Conservation (phyloP, 2,113 vertebrate genomes). For the Strix uralensis region DNA sequence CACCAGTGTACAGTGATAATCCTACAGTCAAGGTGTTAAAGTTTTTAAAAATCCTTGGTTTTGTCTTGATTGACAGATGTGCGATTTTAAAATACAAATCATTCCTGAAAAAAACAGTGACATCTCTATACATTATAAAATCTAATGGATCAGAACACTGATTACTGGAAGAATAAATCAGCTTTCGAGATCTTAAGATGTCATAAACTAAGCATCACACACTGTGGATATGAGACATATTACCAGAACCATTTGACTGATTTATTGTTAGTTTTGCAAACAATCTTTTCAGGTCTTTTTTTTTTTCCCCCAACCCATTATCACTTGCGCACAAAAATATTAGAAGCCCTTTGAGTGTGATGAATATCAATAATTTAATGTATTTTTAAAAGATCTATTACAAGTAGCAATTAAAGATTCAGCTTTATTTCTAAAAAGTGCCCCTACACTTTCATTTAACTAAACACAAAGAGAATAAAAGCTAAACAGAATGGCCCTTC, state of each 20-base stretch:
- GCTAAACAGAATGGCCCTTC: background rate
- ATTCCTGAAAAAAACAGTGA: background rate
- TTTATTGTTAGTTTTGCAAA: slow-evolving; percentile 50
- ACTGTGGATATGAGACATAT: slow-evolving; percentile 12
- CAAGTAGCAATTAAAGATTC: background rate
- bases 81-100: slow-evolving; percentile 41
- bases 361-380: background rate
- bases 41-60: background rate
- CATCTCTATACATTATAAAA: slow-evolving; percentile 11
- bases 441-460: background rate
- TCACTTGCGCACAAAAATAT: slow-evolving; percentile 56
- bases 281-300: background rate
- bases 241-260: slow-evolving; percentile 33
- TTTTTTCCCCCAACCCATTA: slow-evolving; percentile 35
- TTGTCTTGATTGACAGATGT: slow-evolving; percentile 29
- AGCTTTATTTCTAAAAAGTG: background rate
- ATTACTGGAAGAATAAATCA: slow-evolving; percentile 69
- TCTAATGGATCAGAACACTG: slow-evolving; percentile 49
- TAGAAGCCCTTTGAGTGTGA: slow-evolving; percentile 54
- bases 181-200: slow-evolving; percentile 41
- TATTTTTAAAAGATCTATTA: background rate
- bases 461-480: background rate
- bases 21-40: background rate
- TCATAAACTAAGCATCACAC: slow-evolving; percentile 52
- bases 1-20: background rate